Evolutionary conservation across 2,113 vertebrate species (phyloP).

Genomic region (cattle (Bos taurus)): DNA sequence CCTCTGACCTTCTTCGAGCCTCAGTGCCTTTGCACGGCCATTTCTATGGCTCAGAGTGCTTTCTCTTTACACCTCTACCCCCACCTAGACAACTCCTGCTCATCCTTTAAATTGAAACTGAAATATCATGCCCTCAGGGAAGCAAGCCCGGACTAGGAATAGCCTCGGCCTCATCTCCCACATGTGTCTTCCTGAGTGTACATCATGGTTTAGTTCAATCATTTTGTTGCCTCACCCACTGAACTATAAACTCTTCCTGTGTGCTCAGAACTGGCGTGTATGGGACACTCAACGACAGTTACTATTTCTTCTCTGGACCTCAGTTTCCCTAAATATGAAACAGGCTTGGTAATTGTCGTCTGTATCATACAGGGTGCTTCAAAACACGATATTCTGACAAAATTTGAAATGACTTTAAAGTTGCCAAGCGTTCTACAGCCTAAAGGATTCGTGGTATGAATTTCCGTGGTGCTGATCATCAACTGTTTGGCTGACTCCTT

Average conservation of each 20-base stretch:
- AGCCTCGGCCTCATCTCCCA: neutral
- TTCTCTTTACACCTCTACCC: neutral
- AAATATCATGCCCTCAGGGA: neutral
- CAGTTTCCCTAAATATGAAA: neutral
- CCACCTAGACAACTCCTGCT: neutral
- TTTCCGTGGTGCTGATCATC: neutral
- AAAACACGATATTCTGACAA: neutral
- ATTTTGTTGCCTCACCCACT: neutral
- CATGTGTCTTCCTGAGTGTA: neutral
- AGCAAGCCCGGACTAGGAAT: neutral
- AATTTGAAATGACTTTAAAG: neutral
- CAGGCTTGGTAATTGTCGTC: no score
- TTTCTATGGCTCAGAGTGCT: neutral
- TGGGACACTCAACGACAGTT: rapidly evolving
- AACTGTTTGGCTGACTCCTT: neutral
- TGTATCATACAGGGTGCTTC: neutral
- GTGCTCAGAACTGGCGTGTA: neutral
- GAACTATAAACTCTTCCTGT: neutral
- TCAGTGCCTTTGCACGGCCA: neutral
- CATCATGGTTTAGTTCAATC: neutral
- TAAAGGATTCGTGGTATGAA: no score
- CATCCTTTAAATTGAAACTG: neutral
- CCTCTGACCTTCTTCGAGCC: neutral
- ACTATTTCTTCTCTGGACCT: neutral
- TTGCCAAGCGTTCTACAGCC: no score